A percentile compares a stretch with the other conserved stretches of the same genome.
Evolutionary conservation across 2,888 invertebrate genomes (phyloP).

Genomic region (Drosophila neonasuta): DNA sequence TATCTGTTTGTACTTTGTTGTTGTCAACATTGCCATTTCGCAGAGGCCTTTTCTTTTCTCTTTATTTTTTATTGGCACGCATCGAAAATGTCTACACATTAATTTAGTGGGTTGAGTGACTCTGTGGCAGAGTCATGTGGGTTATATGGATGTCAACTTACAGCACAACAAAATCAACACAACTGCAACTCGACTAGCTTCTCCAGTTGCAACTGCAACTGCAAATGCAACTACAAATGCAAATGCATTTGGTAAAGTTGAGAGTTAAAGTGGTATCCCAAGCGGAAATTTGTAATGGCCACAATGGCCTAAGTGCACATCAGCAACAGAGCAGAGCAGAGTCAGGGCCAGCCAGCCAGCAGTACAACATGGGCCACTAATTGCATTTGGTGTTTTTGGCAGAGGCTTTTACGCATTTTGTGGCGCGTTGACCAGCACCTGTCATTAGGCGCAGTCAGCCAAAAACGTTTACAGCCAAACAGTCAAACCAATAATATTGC

Average conservation of each 20-base stretch:
- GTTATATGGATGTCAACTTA: slow-evolving; percentile 25
- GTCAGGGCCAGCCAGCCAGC: background rate
- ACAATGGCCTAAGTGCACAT: slow-evolving; percentile 32
- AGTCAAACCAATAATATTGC: slow-evolving; percentile 73
- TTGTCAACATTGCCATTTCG: slow-evolving; percentile 48
- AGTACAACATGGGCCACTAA: slow-evolving; percentile 57
- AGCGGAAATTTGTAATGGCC: slow-evolving; percentile 25
- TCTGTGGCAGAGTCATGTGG: slow-evolving; percentile 16
- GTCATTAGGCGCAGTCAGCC: slow-evolving; percentile 63
- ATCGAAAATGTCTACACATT: slow-evolving; percentile 64
- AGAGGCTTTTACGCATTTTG: slow-evolving; percentile 66
- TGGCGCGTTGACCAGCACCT: slow-evolving; percentile 56
- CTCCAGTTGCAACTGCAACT: slow-evolving; percentile 9
- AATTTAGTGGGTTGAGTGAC: slow-evolving; percentile 44
- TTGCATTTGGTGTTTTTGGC: slow-evolving; percentile 66
- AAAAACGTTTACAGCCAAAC: slow-evolving; percentile 59
- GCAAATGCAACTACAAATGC: slow-evolving; percentile 19
- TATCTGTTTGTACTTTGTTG: slow-evolving; percentile 19
- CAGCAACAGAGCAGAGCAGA: background rate
- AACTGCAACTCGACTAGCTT: background rate
- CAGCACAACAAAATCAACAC: slow-evolving; percentile 12
- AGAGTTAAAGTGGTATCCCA: slow-evolving; percentile 31
- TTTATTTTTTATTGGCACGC: slow-evolving; percentile 45
- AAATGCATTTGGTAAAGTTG: slow-evolving; percentile 41
- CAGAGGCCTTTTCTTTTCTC: slow-evolving; percentile 30